Base-by-base conservation (phyloP, 2,888 invertebrate species). In the Diaperis boleti region DNA sequence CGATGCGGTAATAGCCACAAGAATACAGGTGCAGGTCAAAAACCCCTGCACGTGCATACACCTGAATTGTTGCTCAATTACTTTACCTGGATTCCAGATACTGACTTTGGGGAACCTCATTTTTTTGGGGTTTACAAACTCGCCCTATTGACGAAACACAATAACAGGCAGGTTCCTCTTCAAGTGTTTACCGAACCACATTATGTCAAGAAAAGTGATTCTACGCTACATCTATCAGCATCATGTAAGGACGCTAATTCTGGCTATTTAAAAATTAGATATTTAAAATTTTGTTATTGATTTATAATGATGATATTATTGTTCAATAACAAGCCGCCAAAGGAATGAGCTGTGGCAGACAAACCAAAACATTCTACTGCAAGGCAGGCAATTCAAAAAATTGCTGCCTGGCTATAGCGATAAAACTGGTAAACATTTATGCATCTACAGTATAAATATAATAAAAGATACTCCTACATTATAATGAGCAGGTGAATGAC, bases 31-130 rank as follows among this genome's bases (percentile, higher is more conserved):
- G 70, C 68, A 70, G 73, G 73, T 73, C 73, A 73, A 72, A 66
- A 73, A 70, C 73, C 72, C 61, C 70, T 73, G 72, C 74, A 75
- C 74, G 74, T 74, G 76, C 74, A 74, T 62, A 62, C 70, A 74
- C 72, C 72, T 72, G 72, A 73, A 69, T 73, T 74, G 72, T 72
- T 73, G 68, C 73, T 74, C 73, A 73, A 75, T 74, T 73, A 74
- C 71, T 45, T 64, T 68, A 64, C 62, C 59, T 59, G 49, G 41
- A 49, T 41, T 11, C 42, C 35, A 11, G 22, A 20, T 14, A 7
- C 14, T 35, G 20, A 33, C 8, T 15, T 3, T 22, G 2, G 18
- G 20, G 47, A 14, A n/a, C n/a, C 15, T 44, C 33, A 6, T 13
- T 57, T 45, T 57, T 49, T 41, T 59, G 37, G 26, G 41, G 42